Base-by-base conservation (phyloP, 2,113 vertebrate genomes). In the Paratilapia polleni region DNA sequence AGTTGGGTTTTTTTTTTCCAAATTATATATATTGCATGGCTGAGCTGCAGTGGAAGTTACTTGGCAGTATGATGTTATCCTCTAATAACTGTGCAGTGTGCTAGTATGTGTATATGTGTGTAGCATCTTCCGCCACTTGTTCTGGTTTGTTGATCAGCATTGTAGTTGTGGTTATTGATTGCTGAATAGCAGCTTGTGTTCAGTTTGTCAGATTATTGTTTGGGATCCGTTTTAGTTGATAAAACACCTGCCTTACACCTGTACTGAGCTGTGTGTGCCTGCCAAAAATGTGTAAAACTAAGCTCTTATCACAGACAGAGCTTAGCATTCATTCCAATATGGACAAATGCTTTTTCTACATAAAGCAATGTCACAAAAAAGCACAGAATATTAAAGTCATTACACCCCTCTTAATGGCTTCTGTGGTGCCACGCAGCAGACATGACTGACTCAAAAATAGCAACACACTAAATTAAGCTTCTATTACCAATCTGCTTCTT, bases 121-220 rank as follows among this genome's bases (percentile, higher is more conserved):
- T 49, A 54, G 66, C 66, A 52, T 31, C 17, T 62, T 19, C 49
- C 52, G 49, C 58, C 47, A 34, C 38, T 60, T 38, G 38, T 12
- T 74, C 78, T 59, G 57, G 19, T 64, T 78, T 84, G 78, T 63
- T 77, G 15, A 28, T 77, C 73, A 85, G 38, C 13, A 28, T 68
- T 38, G 56, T 59, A 43, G 8, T 31, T 78, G 62, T 80, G 77
- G 41, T 82, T 81, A 85, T 76, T 80, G 84, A 84, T 73, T 47
- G 38, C 22, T 78, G 38, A 78, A 80, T 11, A 73, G 68, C 6
- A 13, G n/a, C 52, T 70, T 66, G 26, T 12, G 52, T 54, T 78
- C 20, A 56, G 22, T 62, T 43, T 77, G 66, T 43, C 36, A 77
- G 61, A 62, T 77, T 73, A 63, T 57, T 78, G 56, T 59, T 85